These are phyloP conservation scores for Drosophila fuyamai DNA, from an alignment of 1,140 invertebrate genomes.

Conservation along the genomic window DNA sequence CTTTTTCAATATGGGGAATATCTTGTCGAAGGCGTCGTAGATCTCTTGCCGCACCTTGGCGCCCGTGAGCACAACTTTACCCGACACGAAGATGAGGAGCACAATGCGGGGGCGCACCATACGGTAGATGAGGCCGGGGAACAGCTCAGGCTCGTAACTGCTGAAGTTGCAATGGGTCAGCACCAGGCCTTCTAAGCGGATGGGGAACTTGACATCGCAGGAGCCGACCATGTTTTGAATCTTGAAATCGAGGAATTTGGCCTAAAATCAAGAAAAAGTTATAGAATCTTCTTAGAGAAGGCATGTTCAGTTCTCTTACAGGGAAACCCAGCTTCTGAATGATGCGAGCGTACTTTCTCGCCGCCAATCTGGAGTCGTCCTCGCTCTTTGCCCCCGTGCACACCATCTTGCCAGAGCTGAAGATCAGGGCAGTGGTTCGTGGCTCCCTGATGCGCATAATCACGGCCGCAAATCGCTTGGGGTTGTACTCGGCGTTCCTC, in stretches of 20 bases:
- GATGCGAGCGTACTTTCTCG: constrained; percentile 99
- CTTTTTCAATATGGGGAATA: constrained; percentile 99
- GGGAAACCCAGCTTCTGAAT: constrained; percentile 99
- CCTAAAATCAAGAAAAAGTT: constrained; percentile 87
- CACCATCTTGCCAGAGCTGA: constrained; percentile 99
- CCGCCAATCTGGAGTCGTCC: constrained; percentile 97
- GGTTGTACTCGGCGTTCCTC: constrained; percentile 99
- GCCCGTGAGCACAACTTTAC: constrained; percentile 98
- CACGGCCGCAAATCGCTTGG: constrained; percentile 99
- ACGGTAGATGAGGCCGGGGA: constrained; percentile 99
- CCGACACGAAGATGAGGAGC: constrained; percentile 99
- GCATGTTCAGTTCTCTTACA: constrained; percentile 86
- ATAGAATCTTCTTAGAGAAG: neutral
- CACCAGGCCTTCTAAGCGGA: constrained; percentile 98
- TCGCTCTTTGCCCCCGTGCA: constrained; percentile 99
- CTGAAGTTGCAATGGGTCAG: constrained; percentile 99
- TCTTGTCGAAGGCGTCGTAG: constrained; percentile 99
- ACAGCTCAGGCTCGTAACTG: constrained; percentile 97
- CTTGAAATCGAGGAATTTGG: constrained; percentile 99
- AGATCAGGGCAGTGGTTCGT: constrained; percentile 99
- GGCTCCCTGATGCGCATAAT: constrained; percentile 99
- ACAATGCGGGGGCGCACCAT: constrained; percentile 99
- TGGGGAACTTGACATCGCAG: constrained; percentile 99
- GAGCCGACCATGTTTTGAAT: constrained; percentile 99
- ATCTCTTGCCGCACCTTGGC: constrained; percentile 99